These are phyloP conservation scores for Ceyx melanurus DNA, from an alignment of 2,113 vertebrate genomes.

Conservation along the genomic window DNA sequence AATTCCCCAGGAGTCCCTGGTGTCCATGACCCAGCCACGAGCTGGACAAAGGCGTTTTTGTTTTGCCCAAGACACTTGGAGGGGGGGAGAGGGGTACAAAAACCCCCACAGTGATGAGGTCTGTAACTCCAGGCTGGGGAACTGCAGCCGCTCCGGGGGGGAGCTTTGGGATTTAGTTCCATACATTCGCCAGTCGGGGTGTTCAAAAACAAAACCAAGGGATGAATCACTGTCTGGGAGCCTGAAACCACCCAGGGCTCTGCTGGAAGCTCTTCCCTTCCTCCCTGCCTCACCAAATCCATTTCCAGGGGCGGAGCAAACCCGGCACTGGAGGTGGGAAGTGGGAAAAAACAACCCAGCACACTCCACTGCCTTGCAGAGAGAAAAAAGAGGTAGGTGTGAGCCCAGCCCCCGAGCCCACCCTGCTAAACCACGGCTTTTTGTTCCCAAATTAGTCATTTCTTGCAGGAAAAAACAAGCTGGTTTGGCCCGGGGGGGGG, in stretches of 20 bases:
- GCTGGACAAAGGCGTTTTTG: not conserved
- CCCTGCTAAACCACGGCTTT: not conserved
- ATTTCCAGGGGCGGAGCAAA: not conserved
- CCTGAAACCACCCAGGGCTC: not conserved
- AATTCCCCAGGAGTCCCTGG: not conserved
- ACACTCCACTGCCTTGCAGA: not conserved
- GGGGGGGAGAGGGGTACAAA: not conserved
- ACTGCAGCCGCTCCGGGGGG: not conserved
- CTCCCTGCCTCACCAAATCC: not conserved
- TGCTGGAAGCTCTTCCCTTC: not conserved
- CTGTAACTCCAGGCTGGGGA: constrained; percentile 31
- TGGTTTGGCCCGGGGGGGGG: not conserved
- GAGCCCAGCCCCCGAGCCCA: not conserved
- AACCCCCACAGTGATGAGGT: constrained; percentile 59
- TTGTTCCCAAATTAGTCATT: not conserved
- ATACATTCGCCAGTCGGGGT: constrained; percentile 32
- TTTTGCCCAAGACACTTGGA: not conserved
- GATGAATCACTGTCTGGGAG: not conserved
- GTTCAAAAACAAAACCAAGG: not conserved
- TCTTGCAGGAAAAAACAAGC: not conserved
- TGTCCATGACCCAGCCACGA: accelerated
- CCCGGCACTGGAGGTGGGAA: not conserved
- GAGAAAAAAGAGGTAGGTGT: constrained; percentile 27
- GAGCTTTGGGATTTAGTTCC: constrained; percentile 26
- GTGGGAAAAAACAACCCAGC: not conserved